Percentiles rank a stretch among this genome's conserved stretches.
Evolutionary conservation across 2,797 vertebrate species (phyloP).

Genomic region (Coregonus ussuriensis): DNA sequence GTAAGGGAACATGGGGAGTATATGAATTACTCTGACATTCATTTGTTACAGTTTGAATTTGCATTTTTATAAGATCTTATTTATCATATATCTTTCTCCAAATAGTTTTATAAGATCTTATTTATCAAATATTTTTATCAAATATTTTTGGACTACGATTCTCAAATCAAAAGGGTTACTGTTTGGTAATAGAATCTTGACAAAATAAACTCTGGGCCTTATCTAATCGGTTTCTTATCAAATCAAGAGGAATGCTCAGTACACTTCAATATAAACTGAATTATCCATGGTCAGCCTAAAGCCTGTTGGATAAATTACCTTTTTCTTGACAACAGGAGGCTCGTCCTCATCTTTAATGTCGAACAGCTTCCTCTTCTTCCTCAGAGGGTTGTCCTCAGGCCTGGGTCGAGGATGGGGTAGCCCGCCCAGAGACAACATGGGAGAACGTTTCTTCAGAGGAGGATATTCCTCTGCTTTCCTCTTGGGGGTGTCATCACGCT

Average conservation of each 20-base stretch:
- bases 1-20: slow-evolving; percentile 30
- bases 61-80: neutral
- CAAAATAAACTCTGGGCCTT: neutral
- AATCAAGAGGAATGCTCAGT: neutral
- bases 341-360: slow-evolving; percentile 84
- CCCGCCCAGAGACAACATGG: slow-evolving; percentile 69
- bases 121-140: neutral
- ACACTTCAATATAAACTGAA: neutral
- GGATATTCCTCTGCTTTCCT: slow-evolving; percentile 80
- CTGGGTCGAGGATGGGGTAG: slow-evolving; percentile 72
- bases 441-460: slow-evolving; percentile 78
- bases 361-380: slow-evolving; percentile 90
- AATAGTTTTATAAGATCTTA: neutral
- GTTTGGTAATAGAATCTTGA: neutral
- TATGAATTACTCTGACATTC: slow-evolving; percentile 10
- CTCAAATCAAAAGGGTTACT: neutral
- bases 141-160: neutral
- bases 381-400: slow-evolving; percentile 80
- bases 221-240: neutral
- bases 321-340: slow-evolving; percentile 80
- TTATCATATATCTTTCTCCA: neutral
- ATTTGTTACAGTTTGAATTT: neutral
- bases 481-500: slow-evolving; percentile 82
- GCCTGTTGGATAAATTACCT: slow-evolving; percentile 68
- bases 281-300: neutral